Percentiles rank a stretch among this genome's conserved stretches.
Evolutionary conservation across 2,113 vertebrate genomes (phyloP).

Genomic region (Tragelaphus scriptus): DNA sequence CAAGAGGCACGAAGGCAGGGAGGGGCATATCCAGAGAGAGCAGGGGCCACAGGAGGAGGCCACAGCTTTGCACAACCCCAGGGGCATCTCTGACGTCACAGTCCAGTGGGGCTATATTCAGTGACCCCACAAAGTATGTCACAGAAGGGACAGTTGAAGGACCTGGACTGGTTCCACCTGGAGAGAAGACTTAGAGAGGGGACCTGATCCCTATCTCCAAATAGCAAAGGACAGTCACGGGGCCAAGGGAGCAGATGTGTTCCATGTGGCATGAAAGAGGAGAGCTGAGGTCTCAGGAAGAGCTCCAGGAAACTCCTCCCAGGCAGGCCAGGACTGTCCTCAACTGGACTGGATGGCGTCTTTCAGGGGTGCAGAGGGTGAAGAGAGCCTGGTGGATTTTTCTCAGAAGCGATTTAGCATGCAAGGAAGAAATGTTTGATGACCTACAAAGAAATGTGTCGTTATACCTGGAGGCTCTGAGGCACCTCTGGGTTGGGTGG

Average conservation of each 20-base stretch:
- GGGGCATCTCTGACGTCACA: background rate
- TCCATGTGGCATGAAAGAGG: background rate
- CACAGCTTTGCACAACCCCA: background rate
- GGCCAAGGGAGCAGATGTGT: background rate
- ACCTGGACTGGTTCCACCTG: background rate
- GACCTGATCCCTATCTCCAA: constrained; percentile 12
- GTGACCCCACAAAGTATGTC: background rate
- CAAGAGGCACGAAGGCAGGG: background rate
- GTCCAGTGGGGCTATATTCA: background rate
- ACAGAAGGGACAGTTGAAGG: background rate
- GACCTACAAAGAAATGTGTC: background rate
- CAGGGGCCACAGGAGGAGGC: background rate
- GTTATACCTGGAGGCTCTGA: background rate
- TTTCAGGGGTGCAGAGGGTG: background rate
- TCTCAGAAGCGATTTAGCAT: background rate
- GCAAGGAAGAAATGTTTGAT: background rate
- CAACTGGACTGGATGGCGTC: background rate
- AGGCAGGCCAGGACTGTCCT: background rate
- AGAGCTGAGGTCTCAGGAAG: background rate
- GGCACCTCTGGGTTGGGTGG: background rate
- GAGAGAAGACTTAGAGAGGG: background rate
- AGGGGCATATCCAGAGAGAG: background rate
- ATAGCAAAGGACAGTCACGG: constrained; percentile 19
- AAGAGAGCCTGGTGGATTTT: background rate
- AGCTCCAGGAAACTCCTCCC: background rate